Percentiles rank a stretch among this genome's conserved stretches.
Evolutionary conservation across 2,113 vertebrate species (phyloP).

Genomic region (Procapra przewalskii): DNA sequence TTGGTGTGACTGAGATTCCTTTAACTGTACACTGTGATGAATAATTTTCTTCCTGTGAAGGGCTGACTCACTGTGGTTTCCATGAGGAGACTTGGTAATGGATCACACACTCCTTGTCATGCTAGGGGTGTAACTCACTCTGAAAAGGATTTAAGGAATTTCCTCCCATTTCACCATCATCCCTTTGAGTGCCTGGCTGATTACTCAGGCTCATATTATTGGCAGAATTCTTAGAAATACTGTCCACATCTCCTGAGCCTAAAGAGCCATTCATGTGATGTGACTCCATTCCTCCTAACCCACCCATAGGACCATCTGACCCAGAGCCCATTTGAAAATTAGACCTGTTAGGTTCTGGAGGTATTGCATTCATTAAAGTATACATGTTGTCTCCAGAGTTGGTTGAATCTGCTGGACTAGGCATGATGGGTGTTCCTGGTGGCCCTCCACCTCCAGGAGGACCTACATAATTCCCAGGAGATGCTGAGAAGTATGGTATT

Average conservation of each 20-base stretch:
- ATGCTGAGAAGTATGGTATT: constrained; percentile 69
- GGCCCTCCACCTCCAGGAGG: neutral
- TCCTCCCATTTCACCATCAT: constrained; percentile 96
- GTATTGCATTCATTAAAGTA: constrained; percentile 96
- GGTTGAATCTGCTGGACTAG: constrained; percentile 90
- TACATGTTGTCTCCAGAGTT: constrained; percentile 99
- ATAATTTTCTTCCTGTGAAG: constrained; percentile 84
- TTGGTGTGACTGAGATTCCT: constrained; percentile 83
- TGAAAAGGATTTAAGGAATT: constrained; percentile 99
- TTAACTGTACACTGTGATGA: constrained; percentile 85
- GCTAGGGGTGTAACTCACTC: constrained; percentile 96
- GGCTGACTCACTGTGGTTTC: constrained; percentile 84
- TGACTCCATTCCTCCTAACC: neutral
- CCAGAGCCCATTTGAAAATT: constrained; percentile 72
- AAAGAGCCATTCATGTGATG: neutral
- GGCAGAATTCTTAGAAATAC: constrained; percentile 90
- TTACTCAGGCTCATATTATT: constrained; percentile 99
- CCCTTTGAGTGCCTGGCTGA: constrained; percentile 95
- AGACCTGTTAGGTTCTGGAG: constrained; percentile 93
- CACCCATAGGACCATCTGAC: neutral
- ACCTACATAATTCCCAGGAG: neutral
- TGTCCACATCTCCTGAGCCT: neutral
- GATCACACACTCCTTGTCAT: constrained; percentile 98
- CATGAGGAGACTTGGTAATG: constrained; percentile 75
- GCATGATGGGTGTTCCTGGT: neutral